Conservation (phyloP, 1,140 invertebrate species). For the Acromyrmex echinatior region DNA sequence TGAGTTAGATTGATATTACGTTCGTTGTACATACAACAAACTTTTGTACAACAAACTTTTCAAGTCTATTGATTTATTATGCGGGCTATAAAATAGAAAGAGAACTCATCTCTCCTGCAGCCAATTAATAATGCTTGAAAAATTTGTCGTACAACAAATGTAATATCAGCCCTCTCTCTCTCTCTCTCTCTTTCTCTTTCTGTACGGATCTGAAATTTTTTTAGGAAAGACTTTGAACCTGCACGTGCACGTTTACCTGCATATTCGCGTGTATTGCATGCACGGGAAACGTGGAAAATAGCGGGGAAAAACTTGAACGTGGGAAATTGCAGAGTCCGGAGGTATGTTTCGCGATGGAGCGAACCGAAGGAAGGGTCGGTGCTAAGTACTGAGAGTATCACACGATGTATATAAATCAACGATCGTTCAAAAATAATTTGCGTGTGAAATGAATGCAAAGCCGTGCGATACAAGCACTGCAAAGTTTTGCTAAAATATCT, state of each 20-base stretch:
- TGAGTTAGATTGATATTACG: no score
- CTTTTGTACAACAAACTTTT: no score
- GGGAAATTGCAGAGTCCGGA: constrained; percentile 4
- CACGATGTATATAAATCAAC: constrained; percentile 9
- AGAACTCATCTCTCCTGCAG: no score
- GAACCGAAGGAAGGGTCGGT: not conserved
- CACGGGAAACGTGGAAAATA: constrained; percentile 15
- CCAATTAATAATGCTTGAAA: no score
- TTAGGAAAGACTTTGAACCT: no score
- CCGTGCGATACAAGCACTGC: not conserved
- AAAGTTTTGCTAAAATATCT: no score
- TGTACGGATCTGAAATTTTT: not conserved
- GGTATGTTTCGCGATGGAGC: not conserved
- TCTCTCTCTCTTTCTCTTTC: no score
- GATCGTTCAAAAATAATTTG: constrained; percentile 34
- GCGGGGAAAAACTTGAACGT: constrained; percentile 6
- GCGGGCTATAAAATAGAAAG: no score
- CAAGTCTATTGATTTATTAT: no score
- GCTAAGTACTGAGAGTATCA: not conserved
- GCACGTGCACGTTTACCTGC: not conserved
- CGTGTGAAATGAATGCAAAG: constrained; percentile 17
- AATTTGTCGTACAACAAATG: no score
- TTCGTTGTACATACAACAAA: no score
- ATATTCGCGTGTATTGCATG: not conserved
- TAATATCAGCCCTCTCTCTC: no score